Conservation (phyloP, 2,113 vertebrate genomes). For the Cochlearius cochlearius region DNA sequence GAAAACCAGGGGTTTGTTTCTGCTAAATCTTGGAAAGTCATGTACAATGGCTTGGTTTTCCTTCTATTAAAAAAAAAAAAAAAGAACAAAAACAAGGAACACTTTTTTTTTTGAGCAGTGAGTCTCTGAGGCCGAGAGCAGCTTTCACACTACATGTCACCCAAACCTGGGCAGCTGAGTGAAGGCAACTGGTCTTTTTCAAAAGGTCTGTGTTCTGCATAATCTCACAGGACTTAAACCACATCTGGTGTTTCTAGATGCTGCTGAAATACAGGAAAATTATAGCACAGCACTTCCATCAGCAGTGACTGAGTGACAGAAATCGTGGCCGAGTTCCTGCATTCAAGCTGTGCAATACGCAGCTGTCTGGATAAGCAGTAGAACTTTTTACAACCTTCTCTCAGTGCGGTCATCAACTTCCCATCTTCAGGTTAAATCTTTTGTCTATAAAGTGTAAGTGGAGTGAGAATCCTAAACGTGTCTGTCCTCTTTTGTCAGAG, state of each 20-base stretch:
- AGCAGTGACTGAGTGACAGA: neutral
- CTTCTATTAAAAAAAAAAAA: neutral
- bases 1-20: neutral
- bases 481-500: neutral
- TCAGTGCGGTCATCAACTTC: neutral
- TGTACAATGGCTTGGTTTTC: neutral
- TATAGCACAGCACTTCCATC: neutral
- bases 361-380: neutral
- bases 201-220: neutral
- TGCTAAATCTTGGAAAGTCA: neutral
- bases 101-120: neutral
- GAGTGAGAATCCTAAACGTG: neutral
- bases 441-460: neutral
- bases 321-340: accelerated
- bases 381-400: neutral
- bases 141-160: neutral
- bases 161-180: neutral
- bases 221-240: neutral
- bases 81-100: neutral
- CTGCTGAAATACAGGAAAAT: conserved; percentile 1
- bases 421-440: neutral
- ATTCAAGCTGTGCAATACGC: neutral
- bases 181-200: neutral
- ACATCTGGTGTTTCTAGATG: conserved; percentile 30
- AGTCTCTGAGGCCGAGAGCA: neutral